Percentiles rank a stretch among this genome's conserved stretches.
These are phyloP conservation scores for Trichechus manatus DNA, from an alignment of 2,113 vertebrate species.

Conservation along the genomic window DNA sequence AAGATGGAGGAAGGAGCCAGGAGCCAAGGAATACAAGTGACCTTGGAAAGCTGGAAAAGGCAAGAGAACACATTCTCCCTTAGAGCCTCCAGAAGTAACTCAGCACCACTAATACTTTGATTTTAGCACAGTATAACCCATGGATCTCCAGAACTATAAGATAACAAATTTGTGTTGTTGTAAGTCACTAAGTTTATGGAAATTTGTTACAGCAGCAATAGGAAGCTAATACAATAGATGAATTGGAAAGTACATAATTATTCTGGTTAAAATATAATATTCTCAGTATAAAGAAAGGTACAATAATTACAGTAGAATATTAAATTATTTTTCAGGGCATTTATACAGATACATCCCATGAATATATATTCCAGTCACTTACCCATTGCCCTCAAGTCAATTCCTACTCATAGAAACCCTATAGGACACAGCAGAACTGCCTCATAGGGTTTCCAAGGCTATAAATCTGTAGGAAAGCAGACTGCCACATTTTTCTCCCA, in stretches of 20 bases:
- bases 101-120: neutral
- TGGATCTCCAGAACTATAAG: neutral
- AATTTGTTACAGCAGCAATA: neutral
- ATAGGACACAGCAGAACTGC: too few species aligned
- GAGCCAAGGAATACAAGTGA: accelerated
- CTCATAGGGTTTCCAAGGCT: too few species aligned
- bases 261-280: constrained; percentile 5
- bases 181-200: neutral
- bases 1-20: accelerated
- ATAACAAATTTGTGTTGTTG: neutral
- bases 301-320: neutral
- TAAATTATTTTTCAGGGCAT: constrained; percentile 63
- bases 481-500: too few species aligned
- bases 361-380: constrained; percentile 68
- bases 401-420: too few species aligned
- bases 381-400: neutral
- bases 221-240: neutral
- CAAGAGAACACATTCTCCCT: neutral
- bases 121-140: neutral
- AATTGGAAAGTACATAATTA: neutral
- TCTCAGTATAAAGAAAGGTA: constrained; percentile 19
- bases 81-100: neutral
- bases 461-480: too few species aligned
- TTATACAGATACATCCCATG: constrained; percentile 67
- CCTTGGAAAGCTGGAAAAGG: neutral